These are phyloP conservation scores for Heliconius erato DNA, from an alignment of 2,888 invertebrate genomes.

Conservation along the genomic window DNA sequence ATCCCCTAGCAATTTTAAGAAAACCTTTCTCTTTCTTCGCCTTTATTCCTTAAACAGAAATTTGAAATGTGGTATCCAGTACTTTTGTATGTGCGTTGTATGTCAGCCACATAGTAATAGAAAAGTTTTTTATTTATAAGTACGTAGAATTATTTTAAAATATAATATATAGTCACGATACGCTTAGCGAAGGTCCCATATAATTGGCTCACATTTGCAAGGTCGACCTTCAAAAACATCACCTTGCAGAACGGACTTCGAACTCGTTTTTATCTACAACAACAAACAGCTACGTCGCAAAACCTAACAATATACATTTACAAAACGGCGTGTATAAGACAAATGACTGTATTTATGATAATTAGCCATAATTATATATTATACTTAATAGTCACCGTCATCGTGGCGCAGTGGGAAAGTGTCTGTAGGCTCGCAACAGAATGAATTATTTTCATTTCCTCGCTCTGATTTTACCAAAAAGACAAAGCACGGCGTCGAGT, in stretches of 20 bases:
- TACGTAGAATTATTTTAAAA: neutral
- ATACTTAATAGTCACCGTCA: neutral
- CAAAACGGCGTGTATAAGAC: neutral
- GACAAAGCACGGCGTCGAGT: neutral
- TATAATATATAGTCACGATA: neutral
- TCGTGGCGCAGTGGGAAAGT: neutral
- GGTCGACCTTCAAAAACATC: slow-evolving; percentile 34
- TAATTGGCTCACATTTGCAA: slow-evolving; percentile 36
- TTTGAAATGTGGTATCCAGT: too few relatives aligned
- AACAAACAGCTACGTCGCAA: slow-evolving; percentile 18
- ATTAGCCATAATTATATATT: slow-evolving; percentile 1
- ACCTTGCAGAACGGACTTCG: slow-evolving; percentile 71
- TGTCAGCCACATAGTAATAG: too few relatives aligned
- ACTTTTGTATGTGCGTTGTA: too few relatives aligned
- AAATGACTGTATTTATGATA: neutral
- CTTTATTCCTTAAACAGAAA: too few relatives aligned
- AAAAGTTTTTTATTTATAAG: neutral
- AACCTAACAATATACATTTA: neutral
- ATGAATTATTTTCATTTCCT: neutral
- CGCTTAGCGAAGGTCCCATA: neutral
- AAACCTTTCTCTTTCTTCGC: neutral
- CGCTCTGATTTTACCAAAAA: neutral
- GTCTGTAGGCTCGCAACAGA: neutral
- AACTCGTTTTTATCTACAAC: slow-evolving; percentile 58
- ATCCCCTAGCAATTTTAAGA: neutral